Evolutionary conservation across 2,888 invertebrate species (phyloP).

Genomic region (Anthophora plumipes): DNA sequence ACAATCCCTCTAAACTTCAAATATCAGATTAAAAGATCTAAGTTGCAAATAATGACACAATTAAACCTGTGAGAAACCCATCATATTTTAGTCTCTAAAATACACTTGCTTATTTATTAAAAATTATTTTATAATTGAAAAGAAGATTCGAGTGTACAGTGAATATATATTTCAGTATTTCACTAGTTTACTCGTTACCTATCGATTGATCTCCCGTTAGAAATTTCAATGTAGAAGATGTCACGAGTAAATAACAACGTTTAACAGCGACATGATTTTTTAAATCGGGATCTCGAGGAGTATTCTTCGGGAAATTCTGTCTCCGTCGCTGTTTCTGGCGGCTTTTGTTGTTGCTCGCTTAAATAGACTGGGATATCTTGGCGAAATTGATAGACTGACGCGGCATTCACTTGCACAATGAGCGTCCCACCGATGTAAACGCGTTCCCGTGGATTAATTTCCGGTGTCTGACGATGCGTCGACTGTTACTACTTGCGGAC

Average conservation of each 20-base stretch:
- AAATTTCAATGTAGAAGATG: too few species aligned
- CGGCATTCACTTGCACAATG: slow-evolving; percentile 26
- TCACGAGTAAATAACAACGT: not conserved
- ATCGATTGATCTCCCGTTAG: too few species aligned
- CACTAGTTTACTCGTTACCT: too few species aligned
- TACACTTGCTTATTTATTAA: too few species aligned
- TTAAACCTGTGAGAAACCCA: too few species aligned
- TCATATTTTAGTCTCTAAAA: too few species aligned
- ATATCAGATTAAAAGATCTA: too few species aligned
- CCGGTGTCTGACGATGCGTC: slow-evolving; percentile 51
- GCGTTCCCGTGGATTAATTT: slow-evolving; percentile 46
- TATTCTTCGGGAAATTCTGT: not conserved
- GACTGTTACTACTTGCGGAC: slow-evolving; percentile 35
- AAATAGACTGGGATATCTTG: slow-evolving; percentile 43
- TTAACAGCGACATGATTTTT: not conserved
- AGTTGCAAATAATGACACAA: too few species aligned
- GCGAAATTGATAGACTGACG: slow-evolving; percentile 42
- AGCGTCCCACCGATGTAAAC: slow-evolving; percentile 32
- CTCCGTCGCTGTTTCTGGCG: not conserved
- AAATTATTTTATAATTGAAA: not conserved
- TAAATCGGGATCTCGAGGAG: not conserved
- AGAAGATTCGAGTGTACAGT: not conserved
- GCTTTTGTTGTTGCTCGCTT: slow-evolving; percentile 29
- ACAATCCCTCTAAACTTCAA: too few species aligned
- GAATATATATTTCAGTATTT: too few species aligned